Percentiles rank a stretch among this genome's conserved stretches.
These are phyloP conservation scores for Stegodyphus mimosarum DNA, from an alignment of 1,140 invertebrate genomes.

Conservation along the genomic window DNA sequence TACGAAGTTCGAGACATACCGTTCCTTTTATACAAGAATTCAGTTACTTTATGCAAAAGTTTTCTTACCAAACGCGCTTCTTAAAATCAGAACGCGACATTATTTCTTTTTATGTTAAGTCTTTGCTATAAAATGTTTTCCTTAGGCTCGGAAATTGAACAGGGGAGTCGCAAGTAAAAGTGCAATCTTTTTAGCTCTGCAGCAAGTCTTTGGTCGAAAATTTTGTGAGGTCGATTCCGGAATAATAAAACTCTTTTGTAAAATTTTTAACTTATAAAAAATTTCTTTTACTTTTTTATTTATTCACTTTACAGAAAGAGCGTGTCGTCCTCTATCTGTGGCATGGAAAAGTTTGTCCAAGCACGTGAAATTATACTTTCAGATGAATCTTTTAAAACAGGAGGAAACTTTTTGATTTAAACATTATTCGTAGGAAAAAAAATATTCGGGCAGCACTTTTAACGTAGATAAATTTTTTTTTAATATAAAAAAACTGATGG, in stretches of 20 bases:
- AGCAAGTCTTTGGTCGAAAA: too few relatives aligned
- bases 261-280: slow-evolving; percentile 7
- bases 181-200: too few relatives aligned
- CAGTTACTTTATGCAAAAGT: too few relatives aligned
- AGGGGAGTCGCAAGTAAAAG: too few relatives aligned
- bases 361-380: slow-evolving; percentile 58
- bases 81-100: neutral
- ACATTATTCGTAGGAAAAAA: slow-evolving; percentile 32
- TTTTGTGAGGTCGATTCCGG: neutral
- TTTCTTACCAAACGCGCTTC: too few relatives aligned
- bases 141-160: neutral
- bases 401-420: slow-evolving; percentile 57
- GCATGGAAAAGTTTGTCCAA: slow-evolving; percentile 44
- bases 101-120: neutral
- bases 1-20: too few relatives aligned
- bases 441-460: too few relatives aligned
- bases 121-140: neutral
- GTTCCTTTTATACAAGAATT: too few relatives aligned
- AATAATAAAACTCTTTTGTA: neutral
- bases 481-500: neutral
- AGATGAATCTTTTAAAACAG: slow-evolving; percentile 54
- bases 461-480: too few relatives aligned
- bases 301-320: slow-evolving; percentile 28
- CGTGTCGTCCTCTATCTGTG: slow-evolving; percentile 3
- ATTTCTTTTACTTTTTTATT: neutral